Evolutionary conservation across 1,140 invertebrate species (phyloP), one percentile per base, ranked within the genome.

Genomic region (Achatina immaculata): DNA sequence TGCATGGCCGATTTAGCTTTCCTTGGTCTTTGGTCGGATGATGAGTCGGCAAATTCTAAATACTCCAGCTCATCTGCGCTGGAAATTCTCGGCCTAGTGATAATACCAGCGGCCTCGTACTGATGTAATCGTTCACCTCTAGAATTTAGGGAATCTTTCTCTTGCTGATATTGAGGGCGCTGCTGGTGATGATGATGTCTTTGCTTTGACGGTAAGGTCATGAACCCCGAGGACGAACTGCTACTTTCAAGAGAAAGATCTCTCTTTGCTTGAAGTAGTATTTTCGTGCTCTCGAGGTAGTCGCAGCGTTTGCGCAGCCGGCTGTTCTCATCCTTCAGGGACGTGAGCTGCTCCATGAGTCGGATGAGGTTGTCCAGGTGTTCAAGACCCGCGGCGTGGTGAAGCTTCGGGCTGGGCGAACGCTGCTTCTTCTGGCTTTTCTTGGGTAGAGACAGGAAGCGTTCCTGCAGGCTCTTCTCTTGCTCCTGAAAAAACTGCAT

Each of bases 291-390:
- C 86, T 95, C 95, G 40, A 96, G 91, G 81, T 95, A 95, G 73
- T 94, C 93, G 24, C 95, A 93, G 58, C 94, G 92, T 82, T 93
- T 93, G 69, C 95, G 93, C 0, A 96, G 89, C 80, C 93, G 93
- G 2, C 93, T 91, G 87, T 95, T 96, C 83, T 95, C 93, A 84
- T 95, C 93, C 72, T 94, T 93, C 28, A 96, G 90, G 19, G 93
- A 93, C 6, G 95, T 91, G 45, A 96, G 92, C 84, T 96, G 94
- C 84, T 96, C 95, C 89, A 96, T 93, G 14, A 96, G 89, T 72
- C 93, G 93, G 83, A 95, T 93, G 6, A 96, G 89, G 82, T 95
- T 94, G 83, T 95, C 95, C 80, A 96, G 88, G 86, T 96, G 95
- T 84, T 95, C 95, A 42, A 96, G 86, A 0, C 93, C 92, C n/a